These are phyloP conservation scores for Eumerus sabulonum DNA, from an alignment of 2,888 invertebrate species.

Conservation along the genomic window DNA sequence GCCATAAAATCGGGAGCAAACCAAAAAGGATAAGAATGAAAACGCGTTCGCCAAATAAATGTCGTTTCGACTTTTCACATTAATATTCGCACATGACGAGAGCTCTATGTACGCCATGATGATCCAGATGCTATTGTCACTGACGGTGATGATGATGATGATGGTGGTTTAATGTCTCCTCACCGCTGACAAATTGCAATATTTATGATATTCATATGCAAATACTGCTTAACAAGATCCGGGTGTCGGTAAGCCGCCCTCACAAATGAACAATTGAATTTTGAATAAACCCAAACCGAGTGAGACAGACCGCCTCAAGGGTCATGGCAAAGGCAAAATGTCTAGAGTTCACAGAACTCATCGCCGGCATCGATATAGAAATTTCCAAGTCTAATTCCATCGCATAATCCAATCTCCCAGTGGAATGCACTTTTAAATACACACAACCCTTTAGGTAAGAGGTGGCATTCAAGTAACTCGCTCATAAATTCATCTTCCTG, in stretches of 20 bases:
- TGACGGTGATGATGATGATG: constrained; percentile 19
- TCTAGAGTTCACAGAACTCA: constrained; percentile 49
- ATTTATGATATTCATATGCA: constrained; percentile 45
- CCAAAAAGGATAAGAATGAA: not conserved
- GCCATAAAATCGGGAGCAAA: constrained; percentile 7
- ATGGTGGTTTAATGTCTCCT: constrained; percentile 11
- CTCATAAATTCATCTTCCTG: constrained; percentile 59
- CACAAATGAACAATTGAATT: constrained; percentile 24
- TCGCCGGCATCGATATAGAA: constrained; percentile 41
- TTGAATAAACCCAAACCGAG: constrained; percentile 24
- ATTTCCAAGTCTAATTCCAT: constrained; percentile 64
- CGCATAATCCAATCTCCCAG: constrained; percentile 20
- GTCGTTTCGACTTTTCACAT: not conserved
- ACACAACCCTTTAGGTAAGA: not conserved
- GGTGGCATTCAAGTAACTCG: constrained; percentile 41
- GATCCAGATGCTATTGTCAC: not conserved
- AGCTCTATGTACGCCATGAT: not conserved
- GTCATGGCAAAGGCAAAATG: constrained; percentile 18
- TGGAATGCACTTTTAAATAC: constrained; percentile 62
- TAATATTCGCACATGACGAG: constrained; percentile 12
- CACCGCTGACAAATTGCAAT: constrained; percentile 53
- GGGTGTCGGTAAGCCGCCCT: not conserved
- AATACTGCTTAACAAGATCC: constrained; percentile 5
- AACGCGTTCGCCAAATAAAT: constrained; percentile 18
- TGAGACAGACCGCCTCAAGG: constrained; percentile 18